Evolutionary conservation across 2,888 invertebrate genomes (phyloP), one percentile per base, ranked within the genome.

Genomic region (Willowsia nigromaculata): DNA sequence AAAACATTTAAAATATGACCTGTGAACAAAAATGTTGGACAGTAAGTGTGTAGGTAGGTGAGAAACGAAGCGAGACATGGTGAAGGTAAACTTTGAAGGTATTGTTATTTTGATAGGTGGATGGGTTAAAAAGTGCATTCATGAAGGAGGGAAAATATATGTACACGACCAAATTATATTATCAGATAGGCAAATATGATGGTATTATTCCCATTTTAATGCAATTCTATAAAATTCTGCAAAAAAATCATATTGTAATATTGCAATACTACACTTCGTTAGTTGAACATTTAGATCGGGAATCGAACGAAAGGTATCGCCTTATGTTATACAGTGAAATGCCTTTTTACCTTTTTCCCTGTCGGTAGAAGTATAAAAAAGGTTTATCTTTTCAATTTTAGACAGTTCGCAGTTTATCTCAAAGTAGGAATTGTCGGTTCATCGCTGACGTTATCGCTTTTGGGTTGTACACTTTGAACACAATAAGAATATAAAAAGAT

Each of bases 1-100:
- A 87, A 85, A 81, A 40, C 62, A 87, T 80, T 53, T 71, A 87
- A 87, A 87, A 87, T 87, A 87, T 81, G 80, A 56, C 78, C 65
- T 65, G 47, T 62, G 65, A 65, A 80, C 53, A 56, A 71, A 71
- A 47, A 22, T 71, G 37, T 71, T 84, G 83, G 83, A 71, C 71
- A 56, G 53, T 50, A 65, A 40, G 56, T 80, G 74, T 74, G 74
- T 74, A 74, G 74, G 74, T 27, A 15, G 47, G 47, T 15, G 15
- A 43, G 11, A 43, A 11, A 43, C n/a, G 65, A 47, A 68, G 47
- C 2, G 59, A 71, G 43, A 47, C 27, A 27, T 27, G 74, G 27
- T 6, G 15, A 47, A 25, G 74, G 27, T 13, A n/a, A 68, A 25
- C 74, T 43, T 27, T 25, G 74, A 18, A 47, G 18, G 25, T 71